These are phyloP conservation scores for Sciurus vulgaris DNA, from an alignment of 2,797 vertebrate species.

Conservation along the genomic window DNA sequence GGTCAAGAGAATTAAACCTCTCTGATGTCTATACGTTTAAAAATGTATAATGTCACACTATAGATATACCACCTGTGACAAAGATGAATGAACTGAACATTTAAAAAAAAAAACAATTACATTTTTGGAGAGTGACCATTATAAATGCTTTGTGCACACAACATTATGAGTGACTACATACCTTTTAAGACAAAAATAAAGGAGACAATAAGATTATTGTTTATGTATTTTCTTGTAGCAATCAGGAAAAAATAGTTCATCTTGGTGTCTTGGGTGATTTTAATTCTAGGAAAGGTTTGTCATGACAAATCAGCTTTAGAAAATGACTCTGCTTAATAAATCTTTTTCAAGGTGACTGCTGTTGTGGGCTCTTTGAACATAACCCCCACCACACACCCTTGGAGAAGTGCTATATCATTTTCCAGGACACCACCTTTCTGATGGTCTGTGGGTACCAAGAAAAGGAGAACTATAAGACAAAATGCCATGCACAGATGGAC, in stretches of 20 bases:
- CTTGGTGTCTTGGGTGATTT: background rate
- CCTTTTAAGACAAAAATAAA: slow-evolving; percentile 8
- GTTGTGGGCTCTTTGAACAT: background rate
- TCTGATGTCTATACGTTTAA: background rate
- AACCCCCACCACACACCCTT: background rate
- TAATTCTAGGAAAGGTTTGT: slow-evolving; percentile 57
- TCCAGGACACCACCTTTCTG: background rate
- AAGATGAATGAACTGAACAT: slow-evolving; percentile 14
- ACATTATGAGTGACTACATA: background rate
- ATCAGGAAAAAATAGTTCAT: slow-evolving; percentile 26
- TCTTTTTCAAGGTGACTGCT: slow-evolving; percentile 6
- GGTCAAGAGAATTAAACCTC: slow-evolving; percentile 55
- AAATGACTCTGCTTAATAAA: background rate
- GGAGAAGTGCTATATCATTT: background rate
- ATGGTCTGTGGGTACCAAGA: background rate
- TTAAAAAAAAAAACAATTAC: slow-evolving; percentile 48
- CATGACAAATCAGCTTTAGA: slow-evolving; percentile 32
- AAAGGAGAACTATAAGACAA: background rate
- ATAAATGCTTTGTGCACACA: background rate
- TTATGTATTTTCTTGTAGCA: background rate
- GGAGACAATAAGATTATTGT: background rate
- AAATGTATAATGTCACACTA: slow-evolving; percentile 11
- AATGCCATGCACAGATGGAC: too few relatives aligned
- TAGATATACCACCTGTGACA: background rate
- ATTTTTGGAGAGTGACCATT: background rate